phyloP scores from a whole-genome alignment of 2,113 vertebrate species.

The Sphyrna mokarran region DNA sequence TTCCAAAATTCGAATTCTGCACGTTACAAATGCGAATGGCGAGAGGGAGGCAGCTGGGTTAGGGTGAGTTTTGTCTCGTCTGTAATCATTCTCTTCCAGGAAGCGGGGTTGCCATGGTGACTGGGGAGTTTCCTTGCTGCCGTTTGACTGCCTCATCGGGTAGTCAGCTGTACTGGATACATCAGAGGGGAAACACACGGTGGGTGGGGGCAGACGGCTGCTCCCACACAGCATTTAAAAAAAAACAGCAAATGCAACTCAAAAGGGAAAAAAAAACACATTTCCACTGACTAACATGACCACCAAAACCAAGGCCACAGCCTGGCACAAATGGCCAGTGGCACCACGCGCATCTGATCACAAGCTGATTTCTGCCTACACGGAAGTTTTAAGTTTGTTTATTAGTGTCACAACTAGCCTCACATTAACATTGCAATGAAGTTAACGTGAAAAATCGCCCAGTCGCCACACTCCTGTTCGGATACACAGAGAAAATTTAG shows the following conservation, averaged over 20 bases:
- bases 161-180: background rate
- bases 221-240: background rate
- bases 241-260: background rate
- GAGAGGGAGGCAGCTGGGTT: background rate
- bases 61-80: background rate
- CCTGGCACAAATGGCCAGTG: background rate
- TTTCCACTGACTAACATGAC: background rate
- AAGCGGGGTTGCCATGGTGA: background rate
- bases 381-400: background rate
- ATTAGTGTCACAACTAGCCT: too few relatives aligned
- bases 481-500: too few relatives aligned
- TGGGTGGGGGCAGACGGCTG: background rate
- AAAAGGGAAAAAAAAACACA: background rate
- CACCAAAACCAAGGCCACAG: background rate
- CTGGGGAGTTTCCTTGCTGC: background rate
- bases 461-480: too few relatives aligned
- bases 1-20: background rate
- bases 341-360: background rate
- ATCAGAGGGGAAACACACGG: slow-evolving; percentile 2
- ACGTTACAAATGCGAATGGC: background rate
- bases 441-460: too few relatives aligned
- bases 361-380: too few relatives aligned
- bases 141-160: background rate
- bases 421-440: too few relatives aligned
- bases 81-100: background rate